Conservation (phyloP, 1,140 invertebrate species). For the Macrobrachium nipponense region DNA sequence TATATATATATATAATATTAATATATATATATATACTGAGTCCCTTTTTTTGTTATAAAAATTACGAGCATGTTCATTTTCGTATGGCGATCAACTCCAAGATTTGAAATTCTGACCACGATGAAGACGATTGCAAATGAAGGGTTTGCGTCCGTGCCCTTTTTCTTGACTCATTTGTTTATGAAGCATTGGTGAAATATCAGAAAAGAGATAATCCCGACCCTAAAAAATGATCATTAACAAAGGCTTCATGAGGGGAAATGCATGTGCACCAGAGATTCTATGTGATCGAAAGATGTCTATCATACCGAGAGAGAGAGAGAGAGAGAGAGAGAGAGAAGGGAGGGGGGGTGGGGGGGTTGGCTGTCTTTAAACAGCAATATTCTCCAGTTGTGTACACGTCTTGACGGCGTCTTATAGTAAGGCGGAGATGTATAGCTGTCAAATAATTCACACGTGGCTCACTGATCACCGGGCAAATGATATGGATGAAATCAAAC, state of each 20-base stretch:
- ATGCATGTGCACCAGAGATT: not conserved
- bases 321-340: not conserved
- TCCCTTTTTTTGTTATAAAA: too few relatives aligned
- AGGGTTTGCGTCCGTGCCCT: too few relatives aligned
- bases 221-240: too few relatives aligned
- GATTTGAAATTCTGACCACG: too few relatives aligned
- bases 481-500: constrained; percentile 58
- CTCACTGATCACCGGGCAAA: constrained; percentile 53
- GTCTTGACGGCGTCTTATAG: constrained; percentile 30
- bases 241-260: not conserved
- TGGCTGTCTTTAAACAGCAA: not conserved
- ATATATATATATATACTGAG: too few relatives aligned
- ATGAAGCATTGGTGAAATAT: too few relatives aligned
- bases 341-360: not conserved
- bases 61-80: too few relatives aligned
- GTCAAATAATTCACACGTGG: constrained; percentile 50
- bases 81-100: too few relatives aligned
- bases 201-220: too few relatives aligned
- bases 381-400: not conserved
- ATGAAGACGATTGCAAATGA: too few relatives aligned
- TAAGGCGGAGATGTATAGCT: constrained; percentile 48
- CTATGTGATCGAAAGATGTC: not conserved
- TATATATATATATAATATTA: too few relatives aligned
- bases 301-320: not conserved
- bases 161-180: too few relatives aligned